Evolutionary conservation across 2,888 invertebrate species (phyloP), one percentile per base, ranked within the genome.

Genomic region (Callimorpha dominula): DNA sequence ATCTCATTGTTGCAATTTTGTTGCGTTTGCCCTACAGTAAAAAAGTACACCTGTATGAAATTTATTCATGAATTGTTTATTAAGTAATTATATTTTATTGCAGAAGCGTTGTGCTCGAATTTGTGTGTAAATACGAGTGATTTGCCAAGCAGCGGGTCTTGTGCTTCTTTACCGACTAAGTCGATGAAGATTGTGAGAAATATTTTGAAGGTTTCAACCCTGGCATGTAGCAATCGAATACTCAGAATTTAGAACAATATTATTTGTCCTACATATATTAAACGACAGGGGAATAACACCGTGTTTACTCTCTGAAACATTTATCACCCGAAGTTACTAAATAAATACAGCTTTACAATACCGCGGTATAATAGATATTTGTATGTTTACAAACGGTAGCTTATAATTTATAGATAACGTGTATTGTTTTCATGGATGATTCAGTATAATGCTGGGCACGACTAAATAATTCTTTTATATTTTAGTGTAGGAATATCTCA

Each of bases 231-330:
- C 20, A 31, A 14, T 12, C 20, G 12, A 31, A 60, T 31, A 14
- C 60, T 31, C 60, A 31, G 14, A 50, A 14, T 31, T 31, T 31
- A 31, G 31, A 60, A 60, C 57, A 60, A 20, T 14, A 6, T 60
- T 31, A 60, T 31, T 31, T 20, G 6, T 60, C 57, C 31, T 31
- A 14, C 20, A 31, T 14, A 12, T 31, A 60, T 60, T 60, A 9
- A 31, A 60, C 60, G 12, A 31, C 60, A 14, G 50, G 50, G 50
- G 31, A 50, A 65, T 50, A 65, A 65, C 17, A 20, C 50, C 20
- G 31, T 17, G 50, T 65, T 65, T 65, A 31, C 17, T 50, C 65
- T 40, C 40, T 40, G 50, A 50, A 65, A 65, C 65, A 65, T 65
- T 65, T 50, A 50, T 40, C 40, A 50, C 9, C 1, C 65, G 9